Conservation (phyloP, 2,113 vertebrate genomes). For the Thalassoma bifasciatum region DNA sequence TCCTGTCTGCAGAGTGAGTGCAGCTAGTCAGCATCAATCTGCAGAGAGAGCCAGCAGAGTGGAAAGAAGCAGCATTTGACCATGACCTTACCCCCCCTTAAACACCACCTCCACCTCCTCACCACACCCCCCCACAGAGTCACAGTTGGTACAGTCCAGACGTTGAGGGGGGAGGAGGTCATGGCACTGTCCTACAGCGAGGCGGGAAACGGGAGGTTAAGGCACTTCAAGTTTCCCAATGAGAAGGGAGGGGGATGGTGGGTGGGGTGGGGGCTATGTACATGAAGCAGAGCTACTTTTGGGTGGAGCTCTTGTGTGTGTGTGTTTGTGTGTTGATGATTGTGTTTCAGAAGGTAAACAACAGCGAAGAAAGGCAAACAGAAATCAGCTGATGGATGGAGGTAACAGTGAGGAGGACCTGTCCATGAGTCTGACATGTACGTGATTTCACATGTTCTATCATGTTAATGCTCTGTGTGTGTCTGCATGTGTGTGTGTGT, state of each 20-base stretch:
- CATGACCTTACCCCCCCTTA: conserved; percentile 41
- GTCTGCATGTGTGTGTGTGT: conserved; percentile 4
- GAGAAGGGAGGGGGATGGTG: conserved; percentile 42
- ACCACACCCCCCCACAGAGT: conserved; percentile 68
- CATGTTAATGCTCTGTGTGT: conserved; percentile 1
- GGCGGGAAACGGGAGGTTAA: conserved; percentile 79
- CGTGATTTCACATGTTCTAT: conserved; percentile 41
- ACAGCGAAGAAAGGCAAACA: conserved; percentile 37
- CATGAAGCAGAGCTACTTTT: conserved; percentile 66
- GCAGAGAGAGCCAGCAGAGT: conserved; percentile 62
- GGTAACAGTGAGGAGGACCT: conserved; percentile 59
- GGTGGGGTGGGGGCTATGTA: conserved; percentile 70
- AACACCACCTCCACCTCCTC: not conserved
- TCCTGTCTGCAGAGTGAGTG: conserved; percentile 47
- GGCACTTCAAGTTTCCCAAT: conserved; percentile 90
- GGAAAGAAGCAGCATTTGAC: conserved; percentile 78
- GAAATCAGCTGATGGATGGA: conserved; percentile 73
- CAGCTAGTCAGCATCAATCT: conserved; percentile 44
- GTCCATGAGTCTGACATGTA: conserved; percentile 34
- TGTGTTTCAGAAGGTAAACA: conserved; percentile 55
- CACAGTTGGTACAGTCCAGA: no score
- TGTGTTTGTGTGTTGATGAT: no score
- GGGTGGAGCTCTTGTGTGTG: conserved; percentile 55
- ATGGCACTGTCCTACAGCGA: conserved; percentile 37
- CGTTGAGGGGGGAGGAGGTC: conserved; percentile 53